phyloP scores from a whole-genome alignment of 2,797 vertebrate genomes.

The Sciurus carolinensis region DNA sequence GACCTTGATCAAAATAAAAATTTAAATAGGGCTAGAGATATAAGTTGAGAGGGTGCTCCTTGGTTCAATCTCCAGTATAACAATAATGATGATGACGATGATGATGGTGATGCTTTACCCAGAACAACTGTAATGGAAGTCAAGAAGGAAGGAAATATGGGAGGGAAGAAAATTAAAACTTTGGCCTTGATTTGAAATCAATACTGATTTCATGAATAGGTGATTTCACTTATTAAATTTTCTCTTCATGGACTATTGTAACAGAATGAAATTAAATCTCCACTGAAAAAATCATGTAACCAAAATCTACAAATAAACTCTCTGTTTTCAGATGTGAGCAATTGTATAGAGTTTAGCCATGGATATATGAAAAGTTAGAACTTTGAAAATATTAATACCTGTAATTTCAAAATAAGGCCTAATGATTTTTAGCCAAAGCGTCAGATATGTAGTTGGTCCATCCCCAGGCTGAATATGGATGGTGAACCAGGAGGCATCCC shows the following conservation, averaged over 20 bases:
- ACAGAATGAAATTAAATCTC: constrained; percentile 4
- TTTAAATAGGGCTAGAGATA: too few relatives aligned
- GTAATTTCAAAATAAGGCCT: constrained; percentile 33
- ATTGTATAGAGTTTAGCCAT: constrained; percentile 22
- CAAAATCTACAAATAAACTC: constrained; percentile 11
- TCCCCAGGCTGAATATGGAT: neutral
- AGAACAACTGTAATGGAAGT: neutral
- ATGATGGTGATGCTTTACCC: too few relatives aligned
- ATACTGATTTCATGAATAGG: neutral
- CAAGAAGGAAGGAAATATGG: neutral
- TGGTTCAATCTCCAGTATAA: too few relatives aligned
- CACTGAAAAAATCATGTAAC: neutral
- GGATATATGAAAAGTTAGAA: constrained; percentile 33
- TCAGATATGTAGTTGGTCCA: neutral
- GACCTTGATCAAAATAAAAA: too few relatives aligned
- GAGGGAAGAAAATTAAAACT: neutral
- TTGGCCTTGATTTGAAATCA: constrained; percentile 14
- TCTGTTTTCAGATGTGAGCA: constrained; percentile 49
- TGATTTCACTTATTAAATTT: constrained; percentile 24
- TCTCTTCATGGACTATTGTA: neutral
- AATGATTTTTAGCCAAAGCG: constrained; percentile 35
- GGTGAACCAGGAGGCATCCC: neutral
- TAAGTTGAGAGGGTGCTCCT: too few relatives aligned
- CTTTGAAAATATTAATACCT: constrained; percentile 17
- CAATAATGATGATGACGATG: too few relatives aligned